A percentile compares a stretch with the other conserved stretches of the same genome.
phyloP scores from a whole-genome alignment of 2,888 invertebrate genomes.

The Trichogramma evanescens region DNA sequence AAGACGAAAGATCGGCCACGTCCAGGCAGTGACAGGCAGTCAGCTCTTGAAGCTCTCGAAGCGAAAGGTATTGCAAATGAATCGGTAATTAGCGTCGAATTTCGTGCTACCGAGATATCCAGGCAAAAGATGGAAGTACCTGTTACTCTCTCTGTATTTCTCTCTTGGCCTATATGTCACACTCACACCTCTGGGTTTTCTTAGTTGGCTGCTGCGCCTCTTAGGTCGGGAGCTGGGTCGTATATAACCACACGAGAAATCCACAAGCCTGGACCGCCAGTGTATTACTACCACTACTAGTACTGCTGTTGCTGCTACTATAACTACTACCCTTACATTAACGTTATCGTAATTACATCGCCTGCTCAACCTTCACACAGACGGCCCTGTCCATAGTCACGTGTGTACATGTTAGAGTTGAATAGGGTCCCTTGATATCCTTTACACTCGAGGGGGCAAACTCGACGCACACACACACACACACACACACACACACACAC shows the following conservation, averaged over 20 bases:
- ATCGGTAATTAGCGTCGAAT: conserved; percentile 18
- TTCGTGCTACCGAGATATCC: background rate
- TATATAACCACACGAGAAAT: conserved; percentile 6
- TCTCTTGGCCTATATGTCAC: background rate
- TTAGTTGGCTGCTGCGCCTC: conserved; percentile 11
- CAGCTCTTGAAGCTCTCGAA: too few relatives aligned
- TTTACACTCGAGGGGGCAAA: too few relatives aligned
- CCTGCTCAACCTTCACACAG: conserved; percentile 13
- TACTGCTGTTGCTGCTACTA: conserved; percentile 27
- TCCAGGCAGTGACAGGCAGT: too few relatives aligned
- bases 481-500: too few relatives aligned
- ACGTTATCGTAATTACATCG: conserved; percentile 42
- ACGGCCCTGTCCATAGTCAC: background rate
- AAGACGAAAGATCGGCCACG: background rate
- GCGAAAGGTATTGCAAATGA: conserved; percentile 4
- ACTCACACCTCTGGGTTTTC: conserved; percentile 12
- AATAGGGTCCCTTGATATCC: too few relatives aligned
- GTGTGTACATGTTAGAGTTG: too few relatives aligned
- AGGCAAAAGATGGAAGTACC: conserved; percentile 33
- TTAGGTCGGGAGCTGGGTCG: conserved; percentile 24
- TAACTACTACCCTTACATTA: conserved; percentile 35
- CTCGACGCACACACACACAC: too few relatives aligned
- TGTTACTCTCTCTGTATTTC: conserved; percentile 30
- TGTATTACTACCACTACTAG: background rate
- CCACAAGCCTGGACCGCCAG: background rate